Conservation (phyloP, 1,140 invertebrate genomes). For the Charaxes varanes region DNA sequence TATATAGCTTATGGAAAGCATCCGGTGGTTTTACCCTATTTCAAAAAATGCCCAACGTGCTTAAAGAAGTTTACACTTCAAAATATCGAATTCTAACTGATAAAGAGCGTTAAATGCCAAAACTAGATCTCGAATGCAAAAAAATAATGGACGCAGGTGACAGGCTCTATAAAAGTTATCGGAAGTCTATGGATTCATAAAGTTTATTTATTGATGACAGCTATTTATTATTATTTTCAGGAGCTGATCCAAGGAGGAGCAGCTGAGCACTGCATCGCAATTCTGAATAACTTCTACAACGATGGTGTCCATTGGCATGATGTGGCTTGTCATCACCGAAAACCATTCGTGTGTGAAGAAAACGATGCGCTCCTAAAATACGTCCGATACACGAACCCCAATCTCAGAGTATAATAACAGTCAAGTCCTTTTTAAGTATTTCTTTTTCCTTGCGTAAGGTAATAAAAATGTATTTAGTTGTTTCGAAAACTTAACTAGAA, state of each 20-base stretch:
- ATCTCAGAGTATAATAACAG: slow-evolving; percentile 81
- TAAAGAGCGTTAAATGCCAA: too few species aligned
- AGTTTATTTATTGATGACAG: not conserved
- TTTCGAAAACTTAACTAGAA: too few species aligned
- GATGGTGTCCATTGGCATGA: slow-evolving; percentile 92
- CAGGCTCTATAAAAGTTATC: not conserved
- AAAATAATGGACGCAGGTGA: not conserved
- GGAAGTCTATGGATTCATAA: not conserved
- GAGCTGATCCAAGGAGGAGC: slow-evolving; percentile 86
- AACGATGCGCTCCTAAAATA: slow-evolving; percentile 87
- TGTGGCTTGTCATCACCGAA: slow-evolving; percentile 88
- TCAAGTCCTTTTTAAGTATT: too few species aligned
- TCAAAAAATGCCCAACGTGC: too few species aligned
- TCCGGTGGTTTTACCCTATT: too few species aligned
- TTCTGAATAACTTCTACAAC: slow-evolving; percentile 90
- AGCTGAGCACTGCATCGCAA: slow-evolving; percentile 85
- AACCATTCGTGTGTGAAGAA: slow-evolving; percentile 89
- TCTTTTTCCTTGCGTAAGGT: too few species aligned
- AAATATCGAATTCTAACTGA: too few species aligned
- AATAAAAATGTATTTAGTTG: too few species aligned
- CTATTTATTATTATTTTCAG: slow-evolving; percentile 27
- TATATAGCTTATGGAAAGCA: too few species aligned
- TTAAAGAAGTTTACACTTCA: too few species aligned
- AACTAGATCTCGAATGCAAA: too few species aligned
- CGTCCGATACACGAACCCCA: slow-evolving; percentile 84